These are phyloP conservation scores for Idaea aversata DNA, from an alignment of 2,888 invertebrate genomes.

Conservation along the genomic window DNA sequence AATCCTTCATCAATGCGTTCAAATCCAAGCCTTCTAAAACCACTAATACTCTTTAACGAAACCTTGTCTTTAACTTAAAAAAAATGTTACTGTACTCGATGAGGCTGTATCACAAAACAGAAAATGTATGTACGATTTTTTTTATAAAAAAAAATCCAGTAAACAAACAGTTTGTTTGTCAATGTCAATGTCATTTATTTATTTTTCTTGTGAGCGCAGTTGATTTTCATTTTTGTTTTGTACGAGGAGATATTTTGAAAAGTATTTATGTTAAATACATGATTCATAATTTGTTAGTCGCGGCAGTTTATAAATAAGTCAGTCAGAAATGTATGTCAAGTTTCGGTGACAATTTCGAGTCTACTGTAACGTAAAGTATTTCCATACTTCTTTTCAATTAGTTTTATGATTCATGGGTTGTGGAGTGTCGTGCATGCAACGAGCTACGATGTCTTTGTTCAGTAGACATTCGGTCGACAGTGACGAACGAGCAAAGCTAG, in stretches of 20 bases:
- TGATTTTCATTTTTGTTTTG: conserved; percentile 14
- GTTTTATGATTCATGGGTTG: conserved; percentile 68
- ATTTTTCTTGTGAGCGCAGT: not conserved
- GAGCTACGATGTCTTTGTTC: conserved; percentile 69
- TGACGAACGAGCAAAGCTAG: conserved; percentile 55
- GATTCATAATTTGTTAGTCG: not conserved
- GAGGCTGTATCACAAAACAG: no score
- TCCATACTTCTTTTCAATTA: conserved; percentile 17
- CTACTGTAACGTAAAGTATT: conserved; percentile 23
- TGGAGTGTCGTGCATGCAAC: conserved; percentile 63
- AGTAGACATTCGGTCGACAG: conserved; percentile 49
- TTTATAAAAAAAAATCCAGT: not conserved
- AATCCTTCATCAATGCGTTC: no score
- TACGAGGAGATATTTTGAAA: not conserved
- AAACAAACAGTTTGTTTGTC: not conserved
- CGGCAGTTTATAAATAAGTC: not conserved
- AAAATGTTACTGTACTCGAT: no score
- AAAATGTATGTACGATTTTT: no score
- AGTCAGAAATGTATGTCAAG: conserved; percentile 33
- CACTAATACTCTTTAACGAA: no score
- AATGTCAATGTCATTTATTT: conserved; percentile 4
- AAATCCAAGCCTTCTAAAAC: no score
- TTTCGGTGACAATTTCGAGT: conserved; percentile 41
- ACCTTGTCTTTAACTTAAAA: no score
- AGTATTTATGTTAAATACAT: not conserved